Percentiles rank a stretch among this genome's conserved stretches.
Conservation (phyloP, 2,797 vertebrate genomes). For the Mus spretus region DNA sequence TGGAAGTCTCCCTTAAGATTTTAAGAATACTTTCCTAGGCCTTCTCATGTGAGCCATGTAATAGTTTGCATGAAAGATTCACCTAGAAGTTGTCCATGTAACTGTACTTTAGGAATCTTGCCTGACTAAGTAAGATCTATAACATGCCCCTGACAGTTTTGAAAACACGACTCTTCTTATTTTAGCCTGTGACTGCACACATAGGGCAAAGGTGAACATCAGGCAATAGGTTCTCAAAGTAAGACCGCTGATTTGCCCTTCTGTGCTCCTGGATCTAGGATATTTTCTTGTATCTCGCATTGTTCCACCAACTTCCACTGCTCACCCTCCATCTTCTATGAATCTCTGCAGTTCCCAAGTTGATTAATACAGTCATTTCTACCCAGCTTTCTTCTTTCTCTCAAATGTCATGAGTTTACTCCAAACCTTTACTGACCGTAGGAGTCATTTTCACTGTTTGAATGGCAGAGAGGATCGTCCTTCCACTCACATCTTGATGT, state of each 20-base stretch:
- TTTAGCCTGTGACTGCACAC: background rate
- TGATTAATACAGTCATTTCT: background rate
- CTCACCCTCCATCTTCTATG: background rate
- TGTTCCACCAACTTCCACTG: background rate
- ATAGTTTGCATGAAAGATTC: background rate
- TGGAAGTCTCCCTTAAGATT: background rate
- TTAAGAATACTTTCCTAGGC: background rate
- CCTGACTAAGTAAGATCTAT: background rate
- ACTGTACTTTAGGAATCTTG: conserved; percentile 5
- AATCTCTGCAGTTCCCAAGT: background rate
- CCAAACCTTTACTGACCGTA: background rate
- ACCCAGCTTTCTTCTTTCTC: background rate
- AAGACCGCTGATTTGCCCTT: background rate
- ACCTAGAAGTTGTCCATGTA: background rate
- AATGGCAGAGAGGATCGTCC: background rate
- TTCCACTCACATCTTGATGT: background rate
- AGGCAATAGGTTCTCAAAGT: background rate
- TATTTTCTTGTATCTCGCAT: background rate
- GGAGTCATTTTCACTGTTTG: background rate
- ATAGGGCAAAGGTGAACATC: background rate
- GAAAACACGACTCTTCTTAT: conserved; percentile 27
- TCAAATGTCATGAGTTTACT: background rate
- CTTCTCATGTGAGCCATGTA: background rate
- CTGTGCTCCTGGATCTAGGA: background rate
- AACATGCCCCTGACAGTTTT: background rate